Base-by-base conservation (phyloP, 2,888 invertebrate species). In the Hydroisotoma schaefferi region DNA sequence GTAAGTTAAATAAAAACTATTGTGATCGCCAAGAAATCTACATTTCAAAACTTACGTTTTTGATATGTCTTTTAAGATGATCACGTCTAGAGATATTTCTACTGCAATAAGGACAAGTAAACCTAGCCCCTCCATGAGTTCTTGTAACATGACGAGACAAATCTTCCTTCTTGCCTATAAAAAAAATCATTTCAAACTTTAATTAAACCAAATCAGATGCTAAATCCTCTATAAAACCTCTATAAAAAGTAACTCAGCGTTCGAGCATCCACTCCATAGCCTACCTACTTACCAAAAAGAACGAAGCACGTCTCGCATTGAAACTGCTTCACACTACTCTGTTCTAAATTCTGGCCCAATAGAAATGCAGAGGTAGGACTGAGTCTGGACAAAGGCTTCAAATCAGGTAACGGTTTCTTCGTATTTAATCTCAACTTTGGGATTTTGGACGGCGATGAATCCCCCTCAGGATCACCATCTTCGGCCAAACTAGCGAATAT, bases 1-100 rank as follows among this genome's bases (percentile, higher is more conserved):
- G 15, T 43, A n/a, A 43, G 8, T 18, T n/a, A 43, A 12, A 43
- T n/a, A n/a, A 6, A 12, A 43, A 43, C 8, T 43, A 20, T n/a
- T n/a, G 8, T 20, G 18, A 12, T 8, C 6, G 6, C 18, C 8
- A 20, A 20, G 18, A n/a, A 43, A 6, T 18, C 20, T 18, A 20
- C 8, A 43, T 27, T 10, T n/a, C 15, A 57, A 29, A 51, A n/a
- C n/a, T 57, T 37, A 64, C 65, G 38, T 62, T 58, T 29, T 63
- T 55, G 12, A 68, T 63, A 52, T 68, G 66, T 2, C 63, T 60
- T 29, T 63, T 61, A 33, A 68, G 59, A 48, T 68, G 68, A 44
- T 68, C 68, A 15, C 68, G 27, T 38, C 68, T 44, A 4, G 65
- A 65, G 22, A 68, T 59, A 23, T 59, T 58, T 55, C 67, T 55